phyloP scores from a whole-genome alignment of 1,140 invertebrate species.

The Radopholus similis region DNA sequence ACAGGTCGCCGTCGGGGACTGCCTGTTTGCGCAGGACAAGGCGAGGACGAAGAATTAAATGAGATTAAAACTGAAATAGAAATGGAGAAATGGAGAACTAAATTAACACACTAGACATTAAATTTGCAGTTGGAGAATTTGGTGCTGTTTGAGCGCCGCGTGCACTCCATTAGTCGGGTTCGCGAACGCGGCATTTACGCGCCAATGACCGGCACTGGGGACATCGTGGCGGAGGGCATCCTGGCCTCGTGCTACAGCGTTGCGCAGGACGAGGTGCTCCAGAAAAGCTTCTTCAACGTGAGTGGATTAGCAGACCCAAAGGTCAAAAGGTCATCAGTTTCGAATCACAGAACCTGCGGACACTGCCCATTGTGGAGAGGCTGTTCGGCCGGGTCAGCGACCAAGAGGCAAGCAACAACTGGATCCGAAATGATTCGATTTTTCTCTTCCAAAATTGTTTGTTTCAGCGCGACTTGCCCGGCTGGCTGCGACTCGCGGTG shows the following conservation, averaged over 20 bases:
- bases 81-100: slow-evolving; percentile 11
- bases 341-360: background rate
- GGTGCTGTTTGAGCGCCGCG: slow-evolving; percentile 23
- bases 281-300: slow-evolving; percentile 27
- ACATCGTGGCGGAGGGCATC: slow-evolving; percentile 37
- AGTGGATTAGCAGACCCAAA: background rate
- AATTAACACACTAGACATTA: background rate
- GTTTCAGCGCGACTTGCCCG: background rate
- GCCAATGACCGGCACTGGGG: slow-evolving; percentile 36
- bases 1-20: slow-evolving; percentile 34
- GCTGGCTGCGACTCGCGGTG: background rate
- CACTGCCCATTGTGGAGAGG: background rate
- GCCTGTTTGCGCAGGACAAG: slow-evolving; percentile 29
- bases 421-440: background rate
- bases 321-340: background rate
- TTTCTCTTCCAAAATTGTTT: background rate
- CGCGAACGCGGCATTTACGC: slow-evolving; percentile 41
- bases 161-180: slow-evolving; percentile 10
- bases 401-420: background rate
- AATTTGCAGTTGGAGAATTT: background rate
- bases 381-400: background rate
- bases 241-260: slow-evolving; percentile 40
- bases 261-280: slow-evolving; percentile 23
- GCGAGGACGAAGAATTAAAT: slow-evolving; percentile 5
- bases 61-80: slow-evolving; percentile 9